Conservation (phyloP, 2,888 invertebrate species). For the Lasioglossum leucozonium region DNA sequence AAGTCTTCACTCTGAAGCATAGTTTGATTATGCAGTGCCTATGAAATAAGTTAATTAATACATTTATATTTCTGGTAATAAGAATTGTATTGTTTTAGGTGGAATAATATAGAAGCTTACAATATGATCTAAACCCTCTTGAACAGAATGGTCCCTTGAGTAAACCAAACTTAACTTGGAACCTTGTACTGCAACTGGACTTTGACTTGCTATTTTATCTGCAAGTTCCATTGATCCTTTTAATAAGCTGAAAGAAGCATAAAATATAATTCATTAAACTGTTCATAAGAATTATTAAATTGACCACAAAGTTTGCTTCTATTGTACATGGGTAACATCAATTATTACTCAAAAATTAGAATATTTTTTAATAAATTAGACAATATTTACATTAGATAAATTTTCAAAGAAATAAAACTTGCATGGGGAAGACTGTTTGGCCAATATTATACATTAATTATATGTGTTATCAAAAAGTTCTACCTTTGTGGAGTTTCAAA, state of each 20-base stretch:
- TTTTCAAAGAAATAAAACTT: neutral
- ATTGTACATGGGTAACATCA: too few species aligned
- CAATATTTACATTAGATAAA: neutral
- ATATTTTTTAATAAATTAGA: neutral
- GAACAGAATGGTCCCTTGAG: conserved; percentile 94
- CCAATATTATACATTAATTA: neutral
- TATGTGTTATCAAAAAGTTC: conserved; percentile 38
- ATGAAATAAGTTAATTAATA: conserved; percentile 79
- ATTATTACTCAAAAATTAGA: neutral
- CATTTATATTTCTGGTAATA: conserved; percentile 34
- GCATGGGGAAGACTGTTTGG: neutral
- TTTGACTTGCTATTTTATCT: conserved; percentile 92
- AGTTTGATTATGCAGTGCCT: conserved; percentile 93
- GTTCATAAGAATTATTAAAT: neutral
- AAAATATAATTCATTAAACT: conserved; percentile 31
- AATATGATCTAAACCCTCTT: conserved; percentile 95
- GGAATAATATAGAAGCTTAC: conserved; percentile 87
- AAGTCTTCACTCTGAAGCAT: conserved; percentile 97
- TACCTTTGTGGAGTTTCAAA: conserved; percentile 90
- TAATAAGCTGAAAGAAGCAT: conserved; percentile 87
- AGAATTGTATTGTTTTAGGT: conserved; percentile 73
- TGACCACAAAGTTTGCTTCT: neutral
- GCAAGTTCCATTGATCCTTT: conserved; percentile 91
- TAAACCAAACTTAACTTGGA: conserved; percentile 94
- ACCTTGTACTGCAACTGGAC: conserved; percentile 97